Percentiles rank a stretch among this genome's conserved stretches.
Conservation (phyloP, 1,140 invertebrate species). For the Hylaeus anthracinus region DNA sequence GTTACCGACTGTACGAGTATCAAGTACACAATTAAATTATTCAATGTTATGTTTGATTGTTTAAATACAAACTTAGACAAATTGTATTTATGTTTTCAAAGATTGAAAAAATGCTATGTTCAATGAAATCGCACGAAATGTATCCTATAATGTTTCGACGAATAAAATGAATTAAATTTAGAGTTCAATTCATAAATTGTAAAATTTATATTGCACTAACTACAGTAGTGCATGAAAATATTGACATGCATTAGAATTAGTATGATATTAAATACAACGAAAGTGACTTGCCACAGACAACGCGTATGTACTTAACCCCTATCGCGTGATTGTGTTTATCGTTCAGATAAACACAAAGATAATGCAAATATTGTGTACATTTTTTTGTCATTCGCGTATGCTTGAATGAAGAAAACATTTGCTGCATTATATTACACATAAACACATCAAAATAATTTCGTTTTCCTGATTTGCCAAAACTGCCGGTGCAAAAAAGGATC, state of each 20-base stretch:
- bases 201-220: neutral
- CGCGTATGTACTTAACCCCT: neutral
- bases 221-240: neutral
- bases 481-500: conserved; percentile 34
- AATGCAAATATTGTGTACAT: neutral
- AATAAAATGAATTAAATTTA: neutral
- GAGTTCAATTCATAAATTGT: neutral
- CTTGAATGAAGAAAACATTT: neutral
- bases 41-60: neutral
- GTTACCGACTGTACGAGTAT: conserved; percentile 16
- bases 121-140: neutral
- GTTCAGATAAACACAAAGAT: neutral
- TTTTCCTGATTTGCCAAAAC: conserved; percentile 9
- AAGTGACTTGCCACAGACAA: neutral
- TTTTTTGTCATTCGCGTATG: neutral
- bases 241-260: neutral
- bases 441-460: neutral
- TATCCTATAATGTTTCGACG: neutral
- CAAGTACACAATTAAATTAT: conserved; percentile 6
- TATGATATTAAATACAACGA: neutral
- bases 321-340: too few species aligned
- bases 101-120: neutral
- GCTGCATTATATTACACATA: neutral
- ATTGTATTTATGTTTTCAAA: neutral
- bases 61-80: neutral